Conservation (phyloP, 2,888 invertebrate genomes). For the Megamerina dolium region DNA sequence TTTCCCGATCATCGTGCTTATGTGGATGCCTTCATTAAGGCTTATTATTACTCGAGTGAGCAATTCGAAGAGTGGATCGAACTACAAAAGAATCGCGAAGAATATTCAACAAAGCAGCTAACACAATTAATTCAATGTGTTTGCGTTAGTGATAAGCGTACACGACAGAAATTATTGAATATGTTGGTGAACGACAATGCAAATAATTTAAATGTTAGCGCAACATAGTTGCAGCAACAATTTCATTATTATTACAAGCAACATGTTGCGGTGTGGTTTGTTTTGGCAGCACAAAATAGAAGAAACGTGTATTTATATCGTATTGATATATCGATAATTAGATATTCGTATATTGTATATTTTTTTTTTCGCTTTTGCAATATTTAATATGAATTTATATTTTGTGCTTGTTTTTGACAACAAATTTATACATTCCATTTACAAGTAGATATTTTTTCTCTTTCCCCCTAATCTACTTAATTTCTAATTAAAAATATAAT, state of each 20-base stretch:
- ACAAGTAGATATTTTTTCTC: no score
- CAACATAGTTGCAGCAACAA: slow-evolving; percentile 1
- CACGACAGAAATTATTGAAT: slow-evolving; percentile 69
- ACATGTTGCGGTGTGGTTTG: neutral
- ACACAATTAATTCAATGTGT: slow-evolving; percentile 76
- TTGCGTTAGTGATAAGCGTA: slow-evolving; percentile 82
- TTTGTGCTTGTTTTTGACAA: no score
- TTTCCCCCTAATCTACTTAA: no score
- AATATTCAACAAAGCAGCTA: slow-evolving; percentile 85
- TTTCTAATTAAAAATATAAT: no score
- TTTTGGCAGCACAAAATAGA: neutral
- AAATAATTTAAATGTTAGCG: slow-evolving; percentile 28
- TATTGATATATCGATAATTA: no score
- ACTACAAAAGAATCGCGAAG: slow-evolving; percentile 76
- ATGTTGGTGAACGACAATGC: slow-evolving; percentile 56
- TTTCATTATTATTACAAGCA: neutral
- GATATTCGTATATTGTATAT: neutral
- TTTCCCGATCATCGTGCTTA: slow-evolving; percentile 84
- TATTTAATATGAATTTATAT: no score
- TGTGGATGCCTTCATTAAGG: slow-evolving; percentile 93
- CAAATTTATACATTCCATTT: no score
- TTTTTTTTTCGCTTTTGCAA: neutral
- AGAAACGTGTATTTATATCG: no score
- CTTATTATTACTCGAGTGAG: slow-evolving; percentile 86
- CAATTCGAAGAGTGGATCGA: slow-evolving; percentile 85